Percentiles rank a stretch among this genome's conserved stretches.
phyloP scores from a whole-genome alignment of 2,113 vertebrate species.

The Apodemus sylvaticus region DNA sequence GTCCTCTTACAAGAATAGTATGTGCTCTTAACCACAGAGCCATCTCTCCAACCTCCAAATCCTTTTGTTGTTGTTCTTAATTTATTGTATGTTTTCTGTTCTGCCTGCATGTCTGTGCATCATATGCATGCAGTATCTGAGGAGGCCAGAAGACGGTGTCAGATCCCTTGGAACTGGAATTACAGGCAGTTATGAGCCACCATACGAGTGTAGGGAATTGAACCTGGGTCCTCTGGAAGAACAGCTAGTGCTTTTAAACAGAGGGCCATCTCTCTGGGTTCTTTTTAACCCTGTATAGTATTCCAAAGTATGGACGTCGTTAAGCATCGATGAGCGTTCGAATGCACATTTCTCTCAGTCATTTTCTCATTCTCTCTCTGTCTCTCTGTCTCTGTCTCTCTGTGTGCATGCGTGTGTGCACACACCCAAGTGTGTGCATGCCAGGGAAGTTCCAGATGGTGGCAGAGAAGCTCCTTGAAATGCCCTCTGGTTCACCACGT shows the following conservation, averaged over 20 bases:
- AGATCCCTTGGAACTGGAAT: not conserved
- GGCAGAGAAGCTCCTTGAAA: slow-evolving; percentile 48
- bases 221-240: not conserved
- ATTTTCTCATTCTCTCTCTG: not conserved
- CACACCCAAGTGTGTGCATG: no score
- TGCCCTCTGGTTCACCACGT: slow-evolving; percentile 10
- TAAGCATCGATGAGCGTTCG: not conserved
- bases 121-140: not conserved
- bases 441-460: not conserved
- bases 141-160: not conserved
- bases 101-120: not conserved
- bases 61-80: not conserved
- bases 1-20: not conserved
- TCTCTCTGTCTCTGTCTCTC: not conserved
- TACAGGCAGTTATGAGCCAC: not conserved
- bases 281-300: not conserved
- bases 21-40: not conserved
- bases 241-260: not conserved
- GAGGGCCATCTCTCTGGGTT: not conserved
- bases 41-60: not conserved
- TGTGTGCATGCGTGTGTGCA: not conserved
- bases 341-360: not conserved
- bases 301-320: not conserved
- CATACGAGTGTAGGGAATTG: no score
- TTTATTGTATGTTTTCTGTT: not conserved